Evolutionary conservation across 2,797 vertebrate species (phyloP).

Genomic region (Acanthopagrus latus): DNA sequence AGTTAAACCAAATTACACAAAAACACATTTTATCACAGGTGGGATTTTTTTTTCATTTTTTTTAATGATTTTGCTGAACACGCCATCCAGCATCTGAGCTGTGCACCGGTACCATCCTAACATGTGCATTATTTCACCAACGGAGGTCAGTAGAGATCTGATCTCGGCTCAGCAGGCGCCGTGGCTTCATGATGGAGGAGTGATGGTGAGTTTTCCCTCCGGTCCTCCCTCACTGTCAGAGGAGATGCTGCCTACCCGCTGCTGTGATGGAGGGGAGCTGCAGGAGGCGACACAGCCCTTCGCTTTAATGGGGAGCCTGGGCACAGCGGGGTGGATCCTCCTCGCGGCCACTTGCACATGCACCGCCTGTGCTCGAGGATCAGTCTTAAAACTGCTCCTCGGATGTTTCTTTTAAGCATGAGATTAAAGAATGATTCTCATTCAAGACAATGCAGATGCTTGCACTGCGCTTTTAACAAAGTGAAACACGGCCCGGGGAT

Average conservation of each 20-base stretch:
- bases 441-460: conserved; percentile 5
- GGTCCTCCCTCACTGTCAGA: conserved; percentile 20
- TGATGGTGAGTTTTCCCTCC: conserved; percentile 12
- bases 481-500: conserved; percentile 21
- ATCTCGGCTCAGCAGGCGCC: not conserved
- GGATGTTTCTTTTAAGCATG: conserved; percentile 13
- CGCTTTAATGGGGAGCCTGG: conserved; percentile 16
- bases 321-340: conserved; percentile 37
- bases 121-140: conserved; percentile 19
- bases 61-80: not conserved
- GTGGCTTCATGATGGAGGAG: not conserved
- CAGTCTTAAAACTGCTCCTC: not conserved
- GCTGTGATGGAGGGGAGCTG: conserved; percentile 61
- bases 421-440: conserved; percentile 21
- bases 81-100: not conserved
- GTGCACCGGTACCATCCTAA: not conserved
- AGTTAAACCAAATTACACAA: not conserved
- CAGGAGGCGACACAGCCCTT: conserved; percentile 47
- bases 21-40: not conserved
- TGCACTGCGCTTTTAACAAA: conserved; percentile 24
- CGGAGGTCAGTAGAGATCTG: conserved; percentile 71
- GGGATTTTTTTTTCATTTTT: too few relatives aligned
- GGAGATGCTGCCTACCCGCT: conserved; percentile 39
- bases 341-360: not conserved
- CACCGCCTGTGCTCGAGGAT: conserved; percentile 8